Evolutionary conservation across 2,888 invertebrate species (phyloP).

Genomic region (Tupiocoris notatus): DNA sequence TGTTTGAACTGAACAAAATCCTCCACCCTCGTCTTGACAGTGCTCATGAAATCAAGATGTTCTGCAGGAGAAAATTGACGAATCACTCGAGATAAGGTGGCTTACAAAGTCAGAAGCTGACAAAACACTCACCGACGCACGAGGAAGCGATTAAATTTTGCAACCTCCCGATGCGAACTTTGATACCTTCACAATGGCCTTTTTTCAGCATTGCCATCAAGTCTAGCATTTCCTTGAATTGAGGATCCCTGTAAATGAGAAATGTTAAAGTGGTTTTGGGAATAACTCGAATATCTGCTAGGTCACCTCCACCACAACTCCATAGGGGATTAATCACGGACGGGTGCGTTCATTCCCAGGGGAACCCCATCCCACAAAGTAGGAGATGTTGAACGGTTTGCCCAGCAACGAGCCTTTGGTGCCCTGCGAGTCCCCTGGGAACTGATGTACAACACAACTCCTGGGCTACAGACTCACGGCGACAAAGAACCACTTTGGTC

Average conservation of each 20-base stretch:
- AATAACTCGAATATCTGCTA: no score
- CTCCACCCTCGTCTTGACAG: slow-evolving; percentile 68
- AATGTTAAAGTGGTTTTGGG: no score
- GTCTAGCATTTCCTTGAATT: slow-evolving; percentile 95
- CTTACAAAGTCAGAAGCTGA: not conserved
- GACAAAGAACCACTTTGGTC: no score
- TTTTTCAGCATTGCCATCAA: slow-evolving; percentile 95
- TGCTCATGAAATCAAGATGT: slow-evolving; percentile 94
- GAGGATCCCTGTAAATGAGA: slow-evolving; percentile 67
- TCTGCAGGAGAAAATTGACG: slow-evolving; percentile 58
- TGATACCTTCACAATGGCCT: slow-evolving; percentile 93
- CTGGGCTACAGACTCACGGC: no score
- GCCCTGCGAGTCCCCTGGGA: no score
- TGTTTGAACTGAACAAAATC: slow-evolving; percentile 83
- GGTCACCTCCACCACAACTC: no score
- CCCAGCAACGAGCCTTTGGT: no score
- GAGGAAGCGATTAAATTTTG: slow-evolving; percentile 98
- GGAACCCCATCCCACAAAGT: no score
- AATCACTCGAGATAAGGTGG: not conserved
- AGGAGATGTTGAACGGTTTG: no score
- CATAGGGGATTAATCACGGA: no score
- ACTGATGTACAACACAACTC: no score
- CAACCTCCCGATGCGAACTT: slow-evolving; percentile 88
- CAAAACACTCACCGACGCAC: slow-evolving; percentile 70
- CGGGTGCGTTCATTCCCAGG: no score